These are phyloP conservation scores for Caranx ignobilis DNA, from an alignment of 2,113 vertebrate species.

Conservation along the genomic window DNA sequence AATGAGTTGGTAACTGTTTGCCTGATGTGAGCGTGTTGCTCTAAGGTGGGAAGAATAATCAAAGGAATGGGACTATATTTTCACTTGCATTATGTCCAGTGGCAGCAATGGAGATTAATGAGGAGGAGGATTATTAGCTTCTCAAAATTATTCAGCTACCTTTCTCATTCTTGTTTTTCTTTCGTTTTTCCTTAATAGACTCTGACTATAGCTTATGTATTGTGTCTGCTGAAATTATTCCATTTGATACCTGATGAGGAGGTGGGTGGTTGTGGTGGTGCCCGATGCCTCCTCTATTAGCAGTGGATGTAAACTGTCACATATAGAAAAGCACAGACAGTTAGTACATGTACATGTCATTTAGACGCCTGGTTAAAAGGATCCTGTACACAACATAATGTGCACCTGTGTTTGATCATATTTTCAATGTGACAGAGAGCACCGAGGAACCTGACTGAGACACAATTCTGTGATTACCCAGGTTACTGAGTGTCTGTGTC, in stretches of 20 bases:
- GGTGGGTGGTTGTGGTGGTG: constrained; percentile 1
- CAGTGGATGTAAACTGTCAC: background rate
- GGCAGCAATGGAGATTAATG: constrained; percentile 72
- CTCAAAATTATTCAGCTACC: constrained; percentile 30
- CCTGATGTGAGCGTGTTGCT: constrained; percentile 65
- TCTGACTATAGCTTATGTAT: constrained; percentile 1
- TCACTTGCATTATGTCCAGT: constrained; percentile 58
- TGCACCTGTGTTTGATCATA: constrained; percentile 17
- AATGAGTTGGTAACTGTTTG: constrained; percentile 75
- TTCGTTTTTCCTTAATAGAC: constrained; percentile 17
- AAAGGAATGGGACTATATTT: constrained; percentile 62
- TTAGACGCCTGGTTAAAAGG: background rate
- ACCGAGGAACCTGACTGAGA: background rate
- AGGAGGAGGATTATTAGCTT: constrained; percentile 54
- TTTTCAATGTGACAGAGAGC: background rate
- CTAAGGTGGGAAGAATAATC: constrained; percentile 67
- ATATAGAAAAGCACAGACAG: background rate
- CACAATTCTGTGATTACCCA: background rate
- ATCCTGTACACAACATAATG: background rate
- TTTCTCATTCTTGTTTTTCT: constrained; percentile 24
- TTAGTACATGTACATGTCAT: background rate
- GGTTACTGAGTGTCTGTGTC: background rate
- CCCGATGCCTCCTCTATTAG: background rate
- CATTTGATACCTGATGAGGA: background rate
- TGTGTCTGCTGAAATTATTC: constrained; percentile 14